Base-by-base conservation (phyloP, 2,888 invertebrate genomes). In the Brachyptera putata region DNA sequence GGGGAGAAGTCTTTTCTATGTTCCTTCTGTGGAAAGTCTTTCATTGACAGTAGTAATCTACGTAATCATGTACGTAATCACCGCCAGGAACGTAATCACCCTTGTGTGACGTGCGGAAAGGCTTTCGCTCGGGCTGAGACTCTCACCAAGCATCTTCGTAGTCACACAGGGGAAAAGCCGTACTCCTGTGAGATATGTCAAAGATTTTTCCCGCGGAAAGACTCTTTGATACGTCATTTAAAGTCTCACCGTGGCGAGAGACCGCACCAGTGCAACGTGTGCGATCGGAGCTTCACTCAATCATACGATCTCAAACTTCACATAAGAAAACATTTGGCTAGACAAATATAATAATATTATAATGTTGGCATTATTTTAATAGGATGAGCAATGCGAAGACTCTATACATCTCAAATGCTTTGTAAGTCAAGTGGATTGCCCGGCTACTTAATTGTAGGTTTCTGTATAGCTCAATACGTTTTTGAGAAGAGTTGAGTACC, bases 251-350 rank as follows among this genome's bases (percentile, higher is more conserved):
- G 53, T 2, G 53, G 53, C 21, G 53, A 53, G 34, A 2, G 53
- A n/a, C 53, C 53, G 4, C 53, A 53, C 53, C 34, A 53, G 53
- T 53, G 53, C 24, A 36, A 53, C 21, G 21, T 34, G 13, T 53
- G 53, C 18, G 36, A 53, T 7, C 34, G 53, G 16, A 34, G 53
- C 18, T 53, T 53, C n/a, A 53, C 53, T 4, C 53, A 53, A 22
- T 53, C 53, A 11, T 53, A 53, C 53, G 53, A 53, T 18, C 53
- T 53, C 21, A 53, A 53, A 21, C 36, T 53, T 11, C 53, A 53
- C 24, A 18, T 30, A 7, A 30, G 36, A 21, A 53, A 53, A 36
- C 53, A 53, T 36, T 18, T 22, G 7, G 53, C 53, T n/a, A n/a
- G 53, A 21, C 36, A 34, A 36, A 53, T 53, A 53, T 36, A 34